phyloP scores from a whole-genome alignment of 1,140 invertebrate genomes.

The Caenorhabditis elegans region DNA sequence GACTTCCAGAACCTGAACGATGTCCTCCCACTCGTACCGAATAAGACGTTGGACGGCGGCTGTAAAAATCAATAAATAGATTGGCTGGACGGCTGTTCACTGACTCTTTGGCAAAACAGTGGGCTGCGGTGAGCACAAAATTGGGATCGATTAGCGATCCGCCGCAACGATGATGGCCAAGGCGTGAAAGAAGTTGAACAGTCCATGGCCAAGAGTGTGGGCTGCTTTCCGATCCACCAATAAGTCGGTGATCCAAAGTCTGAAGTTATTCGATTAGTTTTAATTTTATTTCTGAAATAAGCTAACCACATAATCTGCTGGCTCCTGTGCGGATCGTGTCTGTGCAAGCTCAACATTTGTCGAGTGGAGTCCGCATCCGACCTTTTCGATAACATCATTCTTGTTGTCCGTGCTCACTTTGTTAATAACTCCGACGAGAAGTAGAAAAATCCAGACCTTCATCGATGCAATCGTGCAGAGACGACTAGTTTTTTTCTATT shows the following conservation, averaged over 20 bases:
- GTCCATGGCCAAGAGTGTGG: constrained; percentile 43
- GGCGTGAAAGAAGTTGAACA: constrained; percentile 17
- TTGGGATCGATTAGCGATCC: constrained; percentile 31
- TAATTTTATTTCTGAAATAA: not conserved
- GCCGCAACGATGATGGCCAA: constrained; percentile 38
- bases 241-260: constrained; percentile 37
- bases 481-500: not conserved
- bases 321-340: not conserved
- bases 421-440: not conserved
- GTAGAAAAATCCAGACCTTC: not conserved
- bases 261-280: not conserved
- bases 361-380: not conserved
- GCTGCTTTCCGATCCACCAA: constrained; percentile 29
- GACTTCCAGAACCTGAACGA: not conserved
- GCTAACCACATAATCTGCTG: constrained; percentile 1
- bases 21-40: constrained; percentile 29
- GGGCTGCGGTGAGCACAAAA: constrained; percentile 39
- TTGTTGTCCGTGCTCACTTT: not conserved
- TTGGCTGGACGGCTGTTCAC: not conserved
- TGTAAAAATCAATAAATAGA: not conserved
- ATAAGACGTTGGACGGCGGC: not conserved
- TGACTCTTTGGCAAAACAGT: constrained; percentile 38
- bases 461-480: not conserved
- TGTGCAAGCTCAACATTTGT: not conserved
- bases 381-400: not conserved